Conservation (phyloP, 2,888 invertebrate genomes). For the Parnassius mnemosyne region DNA sequence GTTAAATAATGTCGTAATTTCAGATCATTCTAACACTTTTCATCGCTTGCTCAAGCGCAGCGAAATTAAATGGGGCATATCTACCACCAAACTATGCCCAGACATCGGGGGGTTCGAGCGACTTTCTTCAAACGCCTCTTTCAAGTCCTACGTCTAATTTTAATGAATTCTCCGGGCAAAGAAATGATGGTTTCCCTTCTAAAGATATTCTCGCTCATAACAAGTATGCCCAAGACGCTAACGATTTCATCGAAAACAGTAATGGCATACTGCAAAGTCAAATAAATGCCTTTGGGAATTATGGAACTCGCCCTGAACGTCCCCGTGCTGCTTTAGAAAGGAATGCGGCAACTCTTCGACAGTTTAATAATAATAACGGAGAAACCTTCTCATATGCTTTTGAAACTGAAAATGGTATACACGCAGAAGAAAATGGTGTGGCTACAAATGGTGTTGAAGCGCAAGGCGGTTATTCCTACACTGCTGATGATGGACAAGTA, state of each 20-base stretch:
- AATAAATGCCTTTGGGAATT: conserved; percentile 32
- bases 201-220: conserved; percentile 22
- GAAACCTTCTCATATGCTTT: conserved; percentile 63
- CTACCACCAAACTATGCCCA: conserved; percentile 59
- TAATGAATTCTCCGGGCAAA: conserved; percentile 21
- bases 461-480: conserved; percentile 67
- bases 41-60: conserved; percentile 47
- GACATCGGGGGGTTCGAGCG: too few relatives aligned
- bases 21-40: conserved; percentile 60
- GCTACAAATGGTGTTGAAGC: too few relatives aligned
- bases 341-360: conserved; percentile 65
- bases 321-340: conserved; percentile 64
- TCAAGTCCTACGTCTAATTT: conserved; percentile 24
- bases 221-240: conserved; percentile 34
- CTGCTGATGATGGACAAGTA: conserved; percentile 69
- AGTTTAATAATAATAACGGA: conserved; percentile 62
- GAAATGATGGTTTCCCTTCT: conserved; percentile 19
- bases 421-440: conserved; percentile 65
- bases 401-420: conserved; percentile 71
- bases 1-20: not conserved
- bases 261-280: conserved; percentile 33
- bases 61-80: conserved; percentile 64
- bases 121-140: too few relatives aligned
- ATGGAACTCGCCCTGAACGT: conserved; percentile 49
- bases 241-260: conserved; percentile 30